Evolutionary conservation across 2,797 vertebrate species (phyloP).

Genomic region (Caiman crocodilus): DNA sequence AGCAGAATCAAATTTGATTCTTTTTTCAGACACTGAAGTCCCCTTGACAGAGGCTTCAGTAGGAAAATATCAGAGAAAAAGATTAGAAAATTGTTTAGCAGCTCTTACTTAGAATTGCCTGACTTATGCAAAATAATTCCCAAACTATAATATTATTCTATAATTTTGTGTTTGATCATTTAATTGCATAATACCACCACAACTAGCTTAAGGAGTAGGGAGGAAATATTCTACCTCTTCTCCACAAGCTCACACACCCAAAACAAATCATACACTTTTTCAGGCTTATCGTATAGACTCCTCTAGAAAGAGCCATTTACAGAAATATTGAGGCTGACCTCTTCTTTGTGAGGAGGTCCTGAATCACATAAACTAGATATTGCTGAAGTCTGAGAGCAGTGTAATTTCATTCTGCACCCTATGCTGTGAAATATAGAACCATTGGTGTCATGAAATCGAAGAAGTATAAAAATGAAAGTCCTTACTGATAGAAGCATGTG

Average conservation of each 20-base stretch:
- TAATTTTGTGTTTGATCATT: neutral
- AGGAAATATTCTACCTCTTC: neutral
- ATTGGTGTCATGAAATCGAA: slow-evolving; percentile 81
- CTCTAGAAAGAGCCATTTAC: slow-evolving; percentile 69
- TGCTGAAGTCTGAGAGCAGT: slow-evolving; percentile 79
- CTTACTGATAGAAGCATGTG: slow-evolving; percentile 82
- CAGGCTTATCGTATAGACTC: slow-evolving; percentile 41
- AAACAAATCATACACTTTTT: slow-evolving; percentile 42
- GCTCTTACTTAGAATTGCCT: neutral
- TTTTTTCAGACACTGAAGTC: neutral
- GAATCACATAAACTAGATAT: slow-evolving; percentile 84
- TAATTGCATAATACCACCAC: neutral
- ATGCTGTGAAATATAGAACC: slow-evolving; percentile 82
- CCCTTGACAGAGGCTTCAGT: neutral
- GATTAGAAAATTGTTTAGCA: neutral
- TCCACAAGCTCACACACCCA: neutral
- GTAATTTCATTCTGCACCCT: slow-evolving; percentile 84
- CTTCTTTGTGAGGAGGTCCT: slow-evolving; percentile 76
- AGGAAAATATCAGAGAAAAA: neutral
- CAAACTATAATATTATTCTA: neutral
- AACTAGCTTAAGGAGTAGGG: neutral
- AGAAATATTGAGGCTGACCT: slow-evolving; percentile 82
- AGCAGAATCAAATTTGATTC: neutral
- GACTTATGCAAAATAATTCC: neutral
- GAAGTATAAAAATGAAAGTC: slow-evolving; percentile 83